Conservation (phyloP, 2,113 vertebrate genomes). For the Labeo catla region DNA sequence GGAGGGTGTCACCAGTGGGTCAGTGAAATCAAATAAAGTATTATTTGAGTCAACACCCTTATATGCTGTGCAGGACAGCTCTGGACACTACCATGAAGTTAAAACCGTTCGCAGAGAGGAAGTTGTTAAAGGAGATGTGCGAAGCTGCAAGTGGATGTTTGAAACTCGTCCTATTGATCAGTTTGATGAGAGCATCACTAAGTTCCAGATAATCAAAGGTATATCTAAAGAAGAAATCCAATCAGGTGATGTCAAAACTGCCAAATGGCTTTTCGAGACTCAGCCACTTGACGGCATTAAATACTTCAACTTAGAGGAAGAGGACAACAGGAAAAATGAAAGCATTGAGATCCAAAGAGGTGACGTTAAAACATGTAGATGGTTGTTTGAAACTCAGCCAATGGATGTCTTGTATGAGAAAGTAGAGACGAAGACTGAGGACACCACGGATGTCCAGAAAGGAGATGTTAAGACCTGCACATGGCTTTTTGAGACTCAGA, state of each 20-base stretch:
- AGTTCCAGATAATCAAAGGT: conserved; percentile 89
- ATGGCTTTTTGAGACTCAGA: conserved; percentile 91
- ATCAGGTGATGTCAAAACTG: conserved; percentile 90
- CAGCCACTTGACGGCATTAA: conserved; percentile 88
- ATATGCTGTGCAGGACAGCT: conserved; percentile 89
- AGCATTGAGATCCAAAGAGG: conserved; percentile 81
- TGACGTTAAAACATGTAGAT: conserved; percentile 88
- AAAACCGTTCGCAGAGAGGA: conserved; percentile 90
- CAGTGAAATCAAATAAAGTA: conserved; percentile 84
- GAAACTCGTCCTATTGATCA: conserved; percentile 91
- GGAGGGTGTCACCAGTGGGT: conserved; percentile 85
- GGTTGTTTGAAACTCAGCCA: conserved; percentile 92
- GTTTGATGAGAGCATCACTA: conserved; percentile 88
- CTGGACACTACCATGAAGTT: conserved; percentile 89
- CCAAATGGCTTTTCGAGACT: conserved; percentile 94
- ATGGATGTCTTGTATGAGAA: conserved; percentile 91
- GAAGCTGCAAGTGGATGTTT: conserved; percentile 91
- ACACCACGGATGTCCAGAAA: conserved; percentile 80
- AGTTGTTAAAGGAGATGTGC: conserved; percentile 87
- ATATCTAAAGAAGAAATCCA: conserved; percentile 91
- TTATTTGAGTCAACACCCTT: conserved; percentile 89
- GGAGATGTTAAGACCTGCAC: conserved; percentile 91
- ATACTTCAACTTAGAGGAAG: conserved; percentile 77
- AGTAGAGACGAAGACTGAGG: conserved; percentile 71
- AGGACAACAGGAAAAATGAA: conserved; percentile 73